Evolutionary conservation across 2,888 invertebrate species (phyloP), one percentile per base, ranked within the genome.

Genomic region (Philhelius pedissequus): DNA sequence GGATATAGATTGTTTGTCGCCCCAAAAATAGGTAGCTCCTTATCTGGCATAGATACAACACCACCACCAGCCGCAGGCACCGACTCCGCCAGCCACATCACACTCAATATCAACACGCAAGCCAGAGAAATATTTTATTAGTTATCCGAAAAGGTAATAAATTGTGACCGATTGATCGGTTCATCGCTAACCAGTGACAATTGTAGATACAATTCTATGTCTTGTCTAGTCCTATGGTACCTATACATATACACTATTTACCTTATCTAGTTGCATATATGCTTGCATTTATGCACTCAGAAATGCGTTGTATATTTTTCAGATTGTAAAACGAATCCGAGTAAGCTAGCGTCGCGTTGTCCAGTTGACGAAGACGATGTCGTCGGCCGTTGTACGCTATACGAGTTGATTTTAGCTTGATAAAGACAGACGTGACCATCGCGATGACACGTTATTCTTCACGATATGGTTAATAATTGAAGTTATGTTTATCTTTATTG

Each of bases 381-480:
- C 32, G 50, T 68, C 50, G 27, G 70, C 45, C 20, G 56, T 69
- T 50, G 73, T 68, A 20, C 20, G 56, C 64, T 50, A 68, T 68
- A 20, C 35, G 40, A 73, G 38, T 50, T 69, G 75, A 27, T 64
- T 48, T 52, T 70, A 71, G 43, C 56, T 70, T 38, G 78, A 69
- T 38, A 74, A 74, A 69, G 18, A 13, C 83, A 75, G 70, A 83
- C 83, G 78, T 83, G 83, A 78, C 83, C 83, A 83, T 83, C 83
- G 78, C 70, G 78, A 83, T 78, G 78, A 83, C 83, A 83, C 83
- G 78, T 83, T 54, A 83, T 78, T 83, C 78, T 74, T 83, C 66
- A 32, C 77, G 69, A 77, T 68, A 35, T 78, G 77, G 78, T 45
- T 78, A 74, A 83, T 78, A 78, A 78, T 78, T 78, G 83, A 66